A percentile compares a stretch with the other conserved stretches of the same genome.
phyloP scores from a whole-genome alignment of 2,113 vertebrate species.

The Coptodon bakossiorum region DNA sequence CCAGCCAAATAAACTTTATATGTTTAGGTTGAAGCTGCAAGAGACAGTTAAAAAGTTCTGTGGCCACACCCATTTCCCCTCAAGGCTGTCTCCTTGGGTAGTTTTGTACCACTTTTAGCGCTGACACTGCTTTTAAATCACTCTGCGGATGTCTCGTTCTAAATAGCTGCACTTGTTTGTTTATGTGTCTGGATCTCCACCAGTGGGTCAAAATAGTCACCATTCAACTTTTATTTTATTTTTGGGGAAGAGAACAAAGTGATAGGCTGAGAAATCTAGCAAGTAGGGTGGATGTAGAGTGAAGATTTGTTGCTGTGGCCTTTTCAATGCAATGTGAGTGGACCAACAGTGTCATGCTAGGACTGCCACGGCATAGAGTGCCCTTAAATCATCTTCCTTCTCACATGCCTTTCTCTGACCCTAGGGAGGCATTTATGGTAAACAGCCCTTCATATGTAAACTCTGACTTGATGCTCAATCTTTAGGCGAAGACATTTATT shows the following conservation, averaged over 20 bases:
- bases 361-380: neutral
- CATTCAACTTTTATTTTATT: neutral
- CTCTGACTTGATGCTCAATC: neutral
- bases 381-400: neutral
- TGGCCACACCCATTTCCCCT: neutral
- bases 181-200: neutral
- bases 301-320: neutral
- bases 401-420: neutral
- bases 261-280: neutral
- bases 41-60: neutral
- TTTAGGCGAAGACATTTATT: neutral
- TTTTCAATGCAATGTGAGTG: neutral
- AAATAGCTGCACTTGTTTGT: neutral
- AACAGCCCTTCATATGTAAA: neutral
- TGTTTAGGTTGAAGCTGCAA: neutral
- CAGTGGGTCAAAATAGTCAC: neutral
- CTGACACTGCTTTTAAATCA: neutral
- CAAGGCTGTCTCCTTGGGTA: neutral
- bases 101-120: accelerated
- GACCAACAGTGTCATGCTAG: neutral
- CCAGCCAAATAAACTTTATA: neutral
- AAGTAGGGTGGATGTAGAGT: neutral
- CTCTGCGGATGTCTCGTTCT: neutral
- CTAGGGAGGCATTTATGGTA: neutral
- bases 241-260: neutral